Evolutionary conservation across 2,888 invertebrate species (phyloP).

Genomic region (Cosmorhoe ocellata): DNA sequence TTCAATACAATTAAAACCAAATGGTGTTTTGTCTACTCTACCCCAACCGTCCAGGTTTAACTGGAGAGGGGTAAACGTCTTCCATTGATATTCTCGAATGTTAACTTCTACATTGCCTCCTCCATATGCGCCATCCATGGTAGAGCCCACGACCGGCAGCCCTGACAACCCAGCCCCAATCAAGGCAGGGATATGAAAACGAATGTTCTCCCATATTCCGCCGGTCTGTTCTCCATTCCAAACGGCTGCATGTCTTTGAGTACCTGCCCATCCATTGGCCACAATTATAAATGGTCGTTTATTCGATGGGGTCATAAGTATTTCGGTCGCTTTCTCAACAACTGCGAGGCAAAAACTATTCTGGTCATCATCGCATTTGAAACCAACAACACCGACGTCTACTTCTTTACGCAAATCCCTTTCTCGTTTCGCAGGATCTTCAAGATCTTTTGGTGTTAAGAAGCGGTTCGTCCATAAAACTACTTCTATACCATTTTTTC

Average conservation of each 20-base stretch:
- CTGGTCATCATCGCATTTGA: conserved; percentile 75
- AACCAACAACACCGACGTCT: conserved; percentile 58
- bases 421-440: conserved; percentile 67
- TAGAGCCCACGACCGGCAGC: conserved; percentile 66
- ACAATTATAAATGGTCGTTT: conserved; percentile 63
- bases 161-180: conserved; percentile 71
- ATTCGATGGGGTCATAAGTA: conserved; percentile 50
- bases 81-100: conserved; percentile 73
- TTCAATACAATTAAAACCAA: conserved; percentile 42
- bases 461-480: conserved; percentile 73
- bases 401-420: conserved; percentile 68
- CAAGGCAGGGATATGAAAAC: conserved; percentile 73
- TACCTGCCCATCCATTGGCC: conserved; percentile 76
- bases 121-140: conserved; percentile 72
- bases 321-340: conserved; percentile 59
- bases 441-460: conserved; percentile 52
- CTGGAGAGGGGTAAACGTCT: conserved; percentile 70
- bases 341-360: conserved; percentile 68
- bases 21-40: conserved; percentile 63
- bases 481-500: conserved; percentile 61
- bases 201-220: conserved; percentile 73
- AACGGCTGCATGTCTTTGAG: conserved; percentile 66
- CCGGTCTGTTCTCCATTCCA: conserved; percentile 74
- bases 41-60: conserved; percentile 78
- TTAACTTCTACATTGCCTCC: conserved; percentile 60